phyloP scores from a whole-genome alignment of 2,113 vertebrate genomes.

The Lagopus leucura region DNA sequence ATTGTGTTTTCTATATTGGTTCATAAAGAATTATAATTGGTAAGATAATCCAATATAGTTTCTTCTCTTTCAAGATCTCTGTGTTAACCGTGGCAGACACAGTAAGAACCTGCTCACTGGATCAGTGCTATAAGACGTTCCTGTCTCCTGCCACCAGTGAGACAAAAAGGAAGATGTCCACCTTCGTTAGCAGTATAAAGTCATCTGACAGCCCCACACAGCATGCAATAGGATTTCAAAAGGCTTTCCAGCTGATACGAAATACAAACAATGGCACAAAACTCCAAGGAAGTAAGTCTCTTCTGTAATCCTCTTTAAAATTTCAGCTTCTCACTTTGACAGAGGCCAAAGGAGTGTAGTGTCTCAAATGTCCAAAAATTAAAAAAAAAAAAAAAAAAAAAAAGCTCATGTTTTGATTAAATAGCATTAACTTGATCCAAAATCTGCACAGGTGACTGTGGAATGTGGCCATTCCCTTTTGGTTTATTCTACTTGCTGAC shows the following conservation, averaged over 20 bases:
- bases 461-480: background rate
- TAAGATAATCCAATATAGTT: constrained; percentile 4
- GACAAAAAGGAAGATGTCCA: constrained; percentile 97
- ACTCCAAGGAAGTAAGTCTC: constrained; percentile 86
- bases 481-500: background rate
- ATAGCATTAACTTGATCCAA: background rate
- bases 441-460: background rate
- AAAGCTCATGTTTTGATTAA: background rate
- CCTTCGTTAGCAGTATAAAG: constrained; percentile 91
- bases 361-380: background rate
- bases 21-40: background rate
- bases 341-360: background rate
- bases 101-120: constrained; percentile 92
- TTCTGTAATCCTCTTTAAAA: background rate
- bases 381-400: background rate
- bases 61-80: constrained; percentile 84
- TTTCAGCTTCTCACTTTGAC: background rate
- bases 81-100: constrained; percentile 90
- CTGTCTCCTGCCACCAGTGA: constrained; percentile 97
- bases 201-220: constrained; percentile 90
- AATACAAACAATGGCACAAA: constrained; percentile 89
- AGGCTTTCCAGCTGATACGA: constrained; percentile 94
- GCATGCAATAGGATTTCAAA: constrained; percentile 93
- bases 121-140: constrained; percentile 96
- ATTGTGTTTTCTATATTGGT: background rate